Conservation (phyloP, 35 echinoderm and acorn worm species). For the Ophiothrix spiculata region DNA sequence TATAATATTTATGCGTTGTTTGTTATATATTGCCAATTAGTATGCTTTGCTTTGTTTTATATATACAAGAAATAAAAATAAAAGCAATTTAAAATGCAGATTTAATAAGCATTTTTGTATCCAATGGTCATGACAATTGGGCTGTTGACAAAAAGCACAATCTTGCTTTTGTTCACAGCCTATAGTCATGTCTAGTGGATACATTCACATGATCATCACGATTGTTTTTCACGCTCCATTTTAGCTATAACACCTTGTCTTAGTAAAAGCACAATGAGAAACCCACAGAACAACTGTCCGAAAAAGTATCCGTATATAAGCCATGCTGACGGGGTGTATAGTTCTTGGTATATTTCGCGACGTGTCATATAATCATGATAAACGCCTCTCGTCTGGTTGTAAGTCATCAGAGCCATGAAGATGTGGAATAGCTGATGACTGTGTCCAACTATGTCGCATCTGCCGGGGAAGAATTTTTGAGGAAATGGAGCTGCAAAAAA, state of each 20-base stretch:
- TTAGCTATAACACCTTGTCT: constrained; percentile 45
- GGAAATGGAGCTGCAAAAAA: constrained; percentile 88
- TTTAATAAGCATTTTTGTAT: no score
- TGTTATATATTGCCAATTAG: no score
- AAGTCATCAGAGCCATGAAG: constrained; percentile 65
- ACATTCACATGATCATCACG: no score
- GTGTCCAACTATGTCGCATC: constrained; percentile 80
- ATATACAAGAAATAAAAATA: no score
- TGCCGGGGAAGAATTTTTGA: constrained; percentile 72
- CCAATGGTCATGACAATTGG: no score
- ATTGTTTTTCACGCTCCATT: constrained; percentile 15
- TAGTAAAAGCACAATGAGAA: constrained; percentile 49
- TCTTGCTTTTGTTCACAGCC: no score
- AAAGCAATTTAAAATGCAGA: no score
- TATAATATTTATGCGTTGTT: no score
- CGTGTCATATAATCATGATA: constrained; percentile 54
- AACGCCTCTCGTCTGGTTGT: constrained; percentile 62
- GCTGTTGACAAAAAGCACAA: no score
- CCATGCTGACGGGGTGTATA: constrained; percentile 27
- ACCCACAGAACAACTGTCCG: constrained; percentile 35
- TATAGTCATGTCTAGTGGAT: no score
- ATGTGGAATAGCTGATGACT: constrained; percentile 91
- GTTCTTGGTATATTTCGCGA: constrained; percentile 35
- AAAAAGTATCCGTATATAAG: constrained; percentile 38
- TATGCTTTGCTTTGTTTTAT: no score